Percentiles rank a stretch among this genome's conserved stretches.
Conservation (phyloP, 2,888 invertebrate genomes). For the Atherix ibis region DNA sequence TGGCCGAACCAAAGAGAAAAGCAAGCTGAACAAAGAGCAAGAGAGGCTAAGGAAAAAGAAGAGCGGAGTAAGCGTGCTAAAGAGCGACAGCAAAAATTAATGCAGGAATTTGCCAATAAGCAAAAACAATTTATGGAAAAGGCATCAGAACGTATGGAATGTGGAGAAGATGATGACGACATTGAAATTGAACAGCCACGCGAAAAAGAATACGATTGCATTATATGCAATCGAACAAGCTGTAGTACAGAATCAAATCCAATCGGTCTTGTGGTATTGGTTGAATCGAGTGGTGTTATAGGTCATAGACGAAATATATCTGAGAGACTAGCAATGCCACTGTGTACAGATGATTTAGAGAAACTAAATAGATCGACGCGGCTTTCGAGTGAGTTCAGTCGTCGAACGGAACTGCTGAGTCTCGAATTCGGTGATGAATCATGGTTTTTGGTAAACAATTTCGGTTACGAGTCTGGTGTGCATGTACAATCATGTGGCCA, state of each 20-base stretch:
- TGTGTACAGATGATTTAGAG: conserved; percentile 47
- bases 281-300: conserved; percentile 73
- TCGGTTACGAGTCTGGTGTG: conserved; percentile 83
- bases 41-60: conserved; percentile 53
- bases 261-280: conserved; percentile 76
- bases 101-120: conserved; percentile 83
- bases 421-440: conserved; percentile 65
- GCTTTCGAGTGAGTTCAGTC: conserved; percentile 57
- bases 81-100: conserved; percentile 79
- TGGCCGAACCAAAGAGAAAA: conserved; percentile 72
- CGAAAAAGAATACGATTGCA: conserved; percentile 77
- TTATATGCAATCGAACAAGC: conserved; percentile 84
- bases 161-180: conserved; percentile 42
- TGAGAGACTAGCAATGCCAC: conserved; percentile 37
- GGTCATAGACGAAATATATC: conserved; percentile 47
- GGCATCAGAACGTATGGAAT: conserved; percentile 43
- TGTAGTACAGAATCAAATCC: conserved; percentile 70
- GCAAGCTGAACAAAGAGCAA: conserved; percentile 54
- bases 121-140: conserved; percentile 85
- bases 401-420: conserved; percentile 59
- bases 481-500: conserved; percentile 94
- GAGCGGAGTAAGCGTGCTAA: conserved; percentile 70
- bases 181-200: conserved; percentile 41
- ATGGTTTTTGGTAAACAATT: conserved; percentile 62
- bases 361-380: conserved; percentile 42